phyloP scores from a whole-genome alignment of 1,140 invertebrate species.

The Listronotus bonariensis region DNA sequence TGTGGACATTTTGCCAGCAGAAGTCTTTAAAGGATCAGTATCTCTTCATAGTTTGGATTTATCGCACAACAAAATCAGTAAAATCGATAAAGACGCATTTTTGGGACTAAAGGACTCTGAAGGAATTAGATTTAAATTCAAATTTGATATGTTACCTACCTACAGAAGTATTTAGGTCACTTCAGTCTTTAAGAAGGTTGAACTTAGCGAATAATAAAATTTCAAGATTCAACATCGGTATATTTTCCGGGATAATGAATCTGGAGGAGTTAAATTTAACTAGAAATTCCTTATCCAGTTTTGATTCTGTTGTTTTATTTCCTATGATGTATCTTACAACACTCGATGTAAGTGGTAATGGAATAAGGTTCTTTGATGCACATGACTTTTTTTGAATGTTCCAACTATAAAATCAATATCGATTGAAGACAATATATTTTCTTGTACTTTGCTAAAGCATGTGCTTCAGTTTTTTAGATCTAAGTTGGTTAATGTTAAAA shows the following conservation, averaged over 20 bases:
- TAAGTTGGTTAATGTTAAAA: conserved; percentile 40
- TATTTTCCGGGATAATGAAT: no score
- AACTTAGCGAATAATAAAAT: no score
- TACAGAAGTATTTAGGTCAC: conserved; percentile 48
- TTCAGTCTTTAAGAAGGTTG: no score
- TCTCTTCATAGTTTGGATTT: conserved; percentile 39
- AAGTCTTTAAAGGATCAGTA: conserved; percentile 42
- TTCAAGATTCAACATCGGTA: no score
- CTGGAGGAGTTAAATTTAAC: no score
- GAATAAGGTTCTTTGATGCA: conserved; percentile 45
- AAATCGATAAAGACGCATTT: no score
- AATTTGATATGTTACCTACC: conserved; percentile 49
- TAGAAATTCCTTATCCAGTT: no score
- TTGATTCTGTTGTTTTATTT: no score
- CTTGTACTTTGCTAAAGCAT: conserved; percentile 36
- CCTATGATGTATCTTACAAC: no score
- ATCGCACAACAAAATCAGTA: no score
- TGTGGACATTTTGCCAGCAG: no score
- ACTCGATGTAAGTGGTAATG: conserved; percentile 46
- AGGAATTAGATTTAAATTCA: conserved; percentile 46
- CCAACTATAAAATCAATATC: conserved; percentile 43
- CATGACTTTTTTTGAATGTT: conserved; percentile 35
- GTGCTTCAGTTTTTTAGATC: conserved; percentile 44
- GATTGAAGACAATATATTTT: no score
- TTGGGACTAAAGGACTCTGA: conserved; percentile 39